These are phyloP conservation scores for Euclidia mi DNA, from an alignment of 2,888 invertebrate genomes.

Conservation along the genomic window DNA sequence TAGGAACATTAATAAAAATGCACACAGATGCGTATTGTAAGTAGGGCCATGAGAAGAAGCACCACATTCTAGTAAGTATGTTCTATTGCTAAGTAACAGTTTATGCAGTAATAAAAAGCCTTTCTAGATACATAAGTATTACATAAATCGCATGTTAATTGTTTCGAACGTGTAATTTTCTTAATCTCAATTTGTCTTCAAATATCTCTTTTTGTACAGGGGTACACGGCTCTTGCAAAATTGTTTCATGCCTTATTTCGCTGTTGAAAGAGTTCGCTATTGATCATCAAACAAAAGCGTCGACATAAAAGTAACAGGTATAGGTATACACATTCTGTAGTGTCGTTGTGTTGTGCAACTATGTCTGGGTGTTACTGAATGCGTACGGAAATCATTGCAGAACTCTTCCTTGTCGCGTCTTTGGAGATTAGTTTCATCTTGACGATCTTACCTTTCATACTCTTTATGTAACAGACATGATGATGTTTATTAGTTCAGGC, in stretches of 20 bases:
- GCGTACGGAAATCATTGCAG: slow-evolving; percentile 74
- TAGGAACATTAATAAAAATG: too few relatives aligned
- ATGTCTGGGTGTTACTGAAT: slow-evolving; percentile 70
- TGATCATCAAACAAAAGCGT: slow-evolving; percentile 67
- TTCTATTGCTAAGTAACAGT: too few relatives aligned
- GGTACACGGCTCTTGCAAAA: slow-evolving; percentile 62
- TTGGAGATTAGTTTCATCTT: slow-evolving; percentile 63
- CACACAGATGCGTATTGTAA: too few relatives aligned
- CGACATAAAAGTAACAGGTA: slow-evolving; percentile 61
- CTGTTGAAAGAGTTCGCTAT: slow-evolving; percentile 57
- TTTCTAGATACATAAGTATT: background rate
- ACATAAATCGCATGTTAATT: slow-evolving; percentile 19
- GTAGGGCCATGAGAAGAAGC: too few relatives aligned
- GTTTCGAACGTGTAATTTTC: slow-evolving; percentile 18
- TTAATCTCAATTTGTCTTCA: slow-evolving; percentile 7
- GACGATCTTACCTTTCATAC: slow-evolving; percentile 62
- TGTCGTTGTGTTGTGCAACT: slow-evolving; percentile 69
- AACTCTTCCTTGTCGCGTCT: slow-evolving; percentile 73
- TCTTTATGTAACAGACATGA: slow-evolving; percentile 57
- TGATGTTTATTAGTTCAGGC: slow-evolving; percentile 18
- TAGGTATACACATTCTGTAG: slow-evolving; percentile 50
- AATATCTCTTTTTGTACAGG: slow-evolving; percentile 22
- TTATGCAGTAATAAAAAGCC: background rate
- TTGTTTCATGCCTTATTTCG: slow-evolving; percentile 63
- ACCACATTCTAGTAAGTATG: too few relatives aligned